Evolutionary conservation across 1,140 invertebrate genomes (phyloP).

Genomic region (Bombus pascuorum): DNA sequence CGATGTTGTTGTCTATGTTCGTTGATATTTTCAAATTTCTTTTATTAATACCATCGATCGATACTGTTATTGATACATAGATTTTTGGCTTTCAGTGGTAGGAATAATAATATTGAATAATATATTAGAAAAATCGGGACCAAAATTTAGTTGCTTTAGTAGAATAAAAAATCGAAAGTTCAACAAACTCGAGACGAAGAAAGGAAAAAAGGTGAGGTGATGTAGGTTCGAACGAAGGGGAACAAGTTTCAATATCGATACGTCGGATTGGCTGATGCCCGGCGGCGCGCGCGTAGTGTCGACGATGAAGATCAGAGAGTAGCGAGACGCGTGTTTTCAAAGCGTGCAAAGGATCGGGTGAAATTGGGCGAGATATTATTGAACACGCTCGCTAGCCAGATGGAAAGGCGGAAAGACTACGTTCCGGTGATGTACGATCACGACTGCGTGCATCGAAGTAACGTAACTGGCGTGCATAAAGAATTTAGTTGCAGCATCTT

Average conservation of each 20-base stretch:
- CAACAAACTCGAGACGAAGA: neutral
- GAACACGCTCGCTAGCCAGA: constrained; percentile 17
- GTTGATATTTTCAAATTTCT: neutral
- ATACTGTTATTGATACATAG: neutral
- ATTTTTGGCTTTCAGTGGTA: no score
- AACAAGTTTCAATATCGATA: constrained; percentile 1
- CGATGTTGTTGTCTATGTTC: neutral
- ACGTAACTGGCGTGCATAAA: constrained; percentile 14
- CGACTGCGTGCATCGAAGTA: neutral
- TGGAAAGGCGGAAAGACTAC: constrained; percentile 12
- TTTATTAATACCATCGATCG: neutral
- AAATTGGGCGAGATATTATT: constrained; percentile 33
- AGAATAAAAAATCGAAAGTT: neutral
- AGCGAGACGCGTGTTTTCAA: constrained; percentile 3
- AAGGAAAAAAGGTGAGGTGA: neutral
- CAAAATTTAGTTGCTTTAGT: neutral
- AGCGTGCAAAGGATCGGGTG: constrained; percentile 29
- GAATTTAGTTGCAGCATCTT: constrained; percentile 18
- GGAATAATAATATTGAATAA: no score
- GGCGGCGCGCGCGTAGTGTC: neutral
- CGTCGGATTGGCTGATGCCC: neutral
- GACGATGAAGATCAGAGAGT: constrained; percentile 24
- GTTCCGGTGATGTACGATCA: neutral
- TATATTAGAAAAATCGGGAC: no score
- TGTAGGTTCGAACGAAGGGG: neutral